A percentile compares a stretch with the other conserved stretches of the same genome.
Conservation (phyloP, 1,140 invertebrate species). For the Aphaenogaster rudis region DNA sequence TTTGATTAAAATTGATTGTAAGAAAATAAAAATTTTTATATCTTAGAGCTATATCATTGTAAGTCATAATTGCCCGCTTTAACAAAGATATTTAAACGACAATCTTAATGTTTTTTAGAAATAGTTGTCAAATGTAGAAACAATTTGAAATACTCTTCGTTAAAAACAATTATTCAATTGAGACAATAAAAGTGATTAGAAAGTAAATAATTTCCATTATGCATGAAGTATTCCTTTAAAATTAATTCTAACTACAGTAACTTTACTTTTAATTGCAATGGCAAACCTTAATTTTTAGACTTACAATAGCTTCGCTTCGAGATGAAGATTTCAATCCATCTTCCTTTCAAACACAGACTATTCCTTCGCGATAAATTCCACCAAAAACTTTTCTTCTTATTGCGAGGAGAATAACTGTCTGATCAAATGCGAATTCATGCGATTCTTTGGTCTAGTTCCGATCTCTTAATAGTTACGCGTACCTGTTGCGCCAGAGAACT, state of each 20-base stretch:
- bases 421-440: not conserved
- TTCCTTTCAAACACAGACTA: not conserved
- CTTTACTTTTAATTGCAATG: too few species aligned
- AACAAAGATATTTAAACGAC: not conserved
- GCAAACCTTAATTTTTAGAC: not conserved
- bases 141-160: too few species aligned
- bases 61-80: not conserved
- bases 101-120: too few species aligned
- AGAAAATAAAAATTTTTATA: not conserved
- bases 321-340: not conserved
- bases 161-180: too few species aligned
- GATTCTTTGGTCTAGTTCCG: not conserved
- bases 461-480: not conserved
- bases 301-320: not conserved
- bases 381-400: not conserved
- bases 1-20: not conserved
- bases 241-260: not conserved
- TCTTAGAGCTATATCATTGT: not conserved
- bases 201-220: too few species aligned
- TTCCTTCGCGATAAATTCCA: not conserved
- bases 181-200: too few species aligned
- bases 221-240: not conserved
- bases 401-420: not conserved
- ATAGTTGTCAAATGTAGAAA: too few species aligned
- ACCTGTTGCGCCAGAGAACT: constrained; percentile 50